Conservation (phyloP, 2,113 vertebrate species). For the Upupa epops region DNA sequence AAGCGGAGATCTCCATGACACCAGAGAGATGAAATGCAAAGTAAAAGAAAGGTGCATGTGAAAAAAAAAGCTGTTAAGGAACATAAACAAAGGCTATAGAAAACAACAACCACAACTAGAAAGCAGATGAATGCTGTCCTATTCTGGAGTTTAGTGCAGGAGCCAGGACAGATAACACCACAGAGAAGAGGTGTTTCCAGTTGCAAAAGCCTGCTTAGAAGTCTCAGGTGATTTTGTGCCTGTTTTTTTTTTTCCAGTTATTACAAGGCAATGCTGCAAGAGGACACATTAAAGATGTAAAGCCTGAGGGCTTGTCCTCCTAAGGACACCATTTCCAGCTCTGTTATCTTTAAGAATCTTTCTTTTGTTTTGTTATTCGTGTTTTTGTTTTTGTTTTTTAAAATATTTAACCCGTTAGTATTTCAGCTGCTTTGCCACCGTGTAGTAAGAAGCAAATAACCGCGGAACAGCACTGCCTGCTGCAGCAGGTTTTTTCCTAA, state of each 20-base stretch:
- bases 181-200: not conserved
- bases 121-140: not conserved
- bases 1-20: constrained; percentile 46
- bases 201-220: not conserved
- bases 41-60: not conserved
- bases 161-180: not conserved
- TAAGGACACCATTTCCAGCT: not conserved
- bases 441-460: not conserved
- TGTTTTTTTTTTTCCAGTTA: not conserved
- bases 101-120: not conserved
- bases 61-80: not conserved
- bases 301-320: not conserved
- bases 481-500: not conserved
- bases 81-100: not conserved
- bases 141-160: not conserved
- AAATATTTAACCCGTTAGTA: not conserved
- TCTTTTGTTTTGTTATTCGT: not conserved
- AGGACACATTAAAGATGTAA: not conserved
- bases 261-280: not conserved
- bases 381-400: not conserved
- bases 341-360: not conserved
- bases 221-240: not conserved
- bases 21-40: constrained; percentile 11
- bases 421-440: not conserved
- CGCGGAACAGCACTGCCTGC: not conserved